These are phyloP conservation scores for Microcebus murinus DNA, from an alignment of 2,113 vertebrate species.

Conservation along the genomic window DNA sequence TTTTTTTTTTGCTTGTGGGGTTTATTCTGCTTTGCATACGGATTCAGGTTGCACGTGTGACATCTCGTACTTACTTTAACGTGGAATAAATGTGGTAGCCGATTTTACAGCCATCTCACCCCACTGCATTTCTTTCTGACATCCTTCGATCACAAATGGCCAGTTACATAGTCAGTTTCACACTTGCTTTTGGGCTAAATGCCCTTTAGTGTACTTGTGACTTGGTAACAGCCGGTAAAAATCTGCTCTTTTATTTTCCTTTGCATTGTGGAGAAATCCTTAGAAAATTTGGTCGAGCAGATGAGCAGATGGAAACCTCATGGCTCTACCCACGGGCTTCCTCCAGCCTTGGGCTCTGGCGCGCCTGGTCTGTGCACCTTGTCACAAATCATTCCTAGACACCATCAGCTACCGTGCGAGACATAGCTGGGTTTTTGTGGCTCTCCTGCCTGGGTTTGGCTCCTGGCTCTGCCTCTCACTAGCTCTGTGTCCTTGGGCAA, in stretches of 20 bases:
- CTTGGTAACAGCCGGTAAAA: not conserved
- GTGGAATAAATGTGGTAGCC: rapidly evolving
- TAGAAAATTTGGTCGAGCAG: not conserved
- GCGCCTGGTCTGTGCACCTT: rapidly evolving
- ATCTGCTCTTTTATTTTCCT: not conserved
- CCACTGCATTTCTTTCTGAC: not conserved
- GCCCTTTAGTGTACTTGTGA: not conserved
- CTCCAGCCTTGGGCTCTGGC: not conserved
- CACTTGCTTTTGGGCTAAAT: not conserved
- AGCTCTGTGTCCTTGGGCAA: not conserved
- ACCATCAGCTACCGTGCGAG: not conserved
- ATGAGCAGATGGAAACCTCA: rapidly evolving
- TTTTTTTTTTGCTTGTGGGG: not conserved
- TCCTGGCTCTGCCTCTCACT: not conserved
- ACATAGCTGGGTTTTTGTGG: rapidly evolving
- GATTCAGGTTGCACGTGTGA: rapidly evolving
- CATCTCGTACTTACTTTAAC: rapidly evolving
- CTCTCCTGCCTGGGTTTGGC: not conserved
- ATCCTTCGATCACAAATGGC: not conserved
- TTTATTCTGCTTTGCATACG: not conserved
- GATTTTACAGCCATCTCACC: rapidly evolving
- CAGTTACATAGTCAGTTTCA: rapidly evolving
- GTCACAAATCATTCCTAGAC: rapidly evolving
- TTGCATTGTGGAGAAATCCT: not conserved
- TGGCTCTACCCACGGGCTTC: rapidly evolving